A percentile compares a stretch with the other conserved stretches of the same genome.
Evolutionary conservation across 2,888 invertebrate genomes (phyloP).

Genomic region (Yponomeuta malinellus): DNA sequence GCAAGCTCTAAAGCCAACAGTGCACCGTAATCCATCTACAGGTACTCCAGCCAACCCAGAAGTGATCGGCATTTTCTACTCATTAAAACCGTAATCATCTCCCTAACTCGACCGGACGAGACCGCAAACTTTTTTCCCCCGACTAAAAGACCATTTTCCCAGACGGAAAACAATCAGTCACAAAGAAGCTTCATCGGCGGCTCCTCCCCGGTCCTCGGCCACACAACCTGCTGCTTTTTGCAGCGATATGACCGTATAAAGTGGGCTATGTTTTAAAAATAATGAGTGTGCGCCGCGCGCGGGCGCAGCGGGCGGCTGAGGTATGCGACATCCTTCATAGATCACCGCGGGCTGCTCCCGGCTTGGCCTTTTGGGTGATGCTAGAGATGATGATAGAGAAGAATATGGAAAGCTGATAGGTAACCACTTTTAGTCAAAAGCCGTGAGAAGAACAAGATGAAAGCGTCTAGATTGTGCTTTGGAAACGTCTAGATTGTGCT

Average conservation of each 20-base stretch:
- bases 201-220: background rate
- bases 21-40: too few relatives aligned
- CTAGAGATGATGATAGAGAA: too few relatives aligned
- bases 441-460: too few relatives aligned
- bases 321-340: constrained; percentile 32
- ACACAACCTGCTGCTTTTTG: constrained; percentile 11
- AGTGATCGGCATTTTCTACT: background rate
- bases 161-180: background rate
- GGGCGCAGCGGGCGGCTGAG: constrained; percentile 35
- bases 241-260: constrained; percentile 15
- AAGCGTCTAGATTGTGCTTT: too few relatives aligned
- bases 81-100: background rate
- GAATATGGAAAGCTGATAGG: too few relatives aligned
- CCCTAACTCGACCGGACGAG: background rate
- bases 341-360: constrained; percentile 24
- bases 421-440: too few relatives aligned
- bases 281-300: constrained; percentile 30
- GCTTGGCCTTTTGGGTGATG: constrained; percentile 2
- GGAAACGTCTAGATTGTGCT: too few relatives aligned
- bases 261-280: constrained; percentile 22
- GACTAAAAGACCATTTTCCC: background rate
- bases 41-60: background rate
- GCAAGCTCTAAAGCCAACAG: too few relatives aligned
- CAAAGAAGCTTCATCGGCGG: background rate
- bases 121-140: background rate